Evolutionary conservation across 2,888 invertebrate species (phyloP).

Genomic region (Sphaeridia pumilis): DNA sequence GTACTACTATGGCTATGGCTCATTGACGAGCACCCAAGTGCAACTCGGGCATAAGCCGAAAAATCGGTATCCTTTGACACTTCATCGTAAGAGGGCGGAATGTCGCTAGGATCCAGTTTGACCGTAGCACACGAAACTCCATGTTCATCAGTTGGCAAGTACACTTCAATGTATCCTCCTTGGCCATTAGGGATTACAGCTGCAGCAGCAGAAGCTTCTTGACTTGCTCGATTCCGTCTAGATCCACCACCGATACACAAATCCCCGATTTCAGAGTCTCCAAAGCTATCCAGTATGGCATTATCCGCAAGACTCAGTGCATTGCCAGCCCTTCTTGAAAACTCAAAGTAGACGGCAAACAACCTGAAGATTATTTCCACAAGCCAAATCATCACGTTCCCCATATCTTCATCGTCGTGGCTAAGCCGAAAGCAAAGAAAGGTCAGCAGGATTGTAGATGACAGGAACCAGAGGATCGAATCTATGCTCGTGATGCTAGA

Average conservation of each 20-base stretch:
- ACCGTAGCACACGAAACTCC: not conserved
- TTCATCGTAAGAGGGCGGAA: not conserved
- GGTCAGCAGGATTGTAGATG: not conserved
- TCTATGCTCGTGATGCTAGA: not conserved
- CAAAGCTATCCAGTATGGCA: not conserved
- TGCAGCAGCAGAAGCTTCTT: not conserved
- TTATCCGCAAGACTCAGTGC: not conserved
- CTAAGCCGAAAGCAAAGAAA: not conserved
- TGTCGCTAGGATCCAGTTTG: not conserved
- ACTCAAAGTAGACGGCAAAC: slow-evolving; percentile 1
- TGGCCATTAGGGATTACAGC: not conserved
- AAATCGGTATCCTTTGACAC: not conserved
- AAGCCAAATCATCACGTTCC: not conserved
- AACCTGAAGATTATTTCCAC: not conserved
- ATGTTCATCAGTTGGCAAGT: not conserved
- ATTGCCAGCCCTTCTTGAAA: not conserved
- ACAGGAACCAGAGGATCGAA: not conserved
- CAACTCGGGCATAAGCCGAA: no score
- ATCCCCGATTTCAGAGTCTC: not conserved
- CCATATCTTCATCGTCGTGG: not conserved
- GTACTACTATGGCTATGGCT: no score
- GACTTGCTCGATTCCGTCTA: not conserved
- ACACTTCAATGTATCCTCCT: not conserved
- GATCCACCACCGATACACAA: not conserved
- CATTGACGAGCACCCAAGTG: no score